phyloP scores from a whole-genome alignment of 2,113 vertebrate species.

The Lepisosteus oculatus region DNA sequence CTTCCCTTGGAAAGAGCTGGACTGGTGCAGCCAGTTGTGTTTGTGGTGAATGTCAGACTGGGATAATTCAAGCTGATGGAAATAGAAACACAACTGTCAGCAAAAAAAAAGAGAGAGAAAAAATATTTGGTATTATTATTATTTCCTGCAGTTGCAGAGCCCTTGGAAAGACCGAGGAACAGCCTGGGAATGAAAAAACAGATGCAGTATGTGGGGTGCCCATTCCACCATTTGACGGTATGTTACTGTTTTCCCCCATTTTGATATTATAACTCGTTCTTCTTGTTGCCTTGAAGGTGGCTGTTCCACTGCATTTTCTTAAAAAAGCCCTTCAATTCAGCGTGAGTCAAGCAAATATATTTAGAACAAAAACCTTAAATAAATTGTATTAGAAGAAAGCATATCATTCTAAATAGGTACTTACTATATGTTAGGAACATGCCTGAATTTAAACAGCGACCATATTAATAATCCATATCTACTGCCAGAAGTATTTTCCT shows the following conservation, averaged over 20 bases:
- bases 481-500: too few species aligned
- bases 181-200: conserved; percentile 43
- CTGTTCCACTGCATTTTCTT: too few species aligned
- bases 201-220: conserved; percentile 55
- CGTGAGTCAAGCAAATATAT: too few species aligned
- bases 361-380: too few species aligned
- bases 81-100: conserved; percentile 1
- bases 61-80: conserved; percentile 12
- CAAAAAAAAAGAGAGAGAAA: not conserved
- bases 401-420: too few species aligned
- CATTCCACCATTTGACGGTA: conserved; percentile 38
- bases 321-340: too few species aligned
- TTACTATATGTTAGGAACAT: too few species aligned
- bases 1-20: conserved; percentile 42
- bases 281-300: too few species aligned
- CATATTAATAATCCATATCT: too few species aligned
- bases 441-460: too few species aligned
- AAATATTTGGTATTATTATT: conserved; percentile 17
- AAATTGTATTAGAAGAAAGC: too few species aligned
- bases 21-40: conserved; percentile 30
- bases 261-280: not conserved
- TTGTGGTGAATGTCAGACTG: conserved; percentile 25
- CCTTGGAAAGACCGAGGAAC: conserved; percentile 48
- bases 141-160: conserved; percentile 59
- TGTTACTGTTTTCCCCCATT: conserved; percentile 7